A percentile compares a stretch with the other conserved stretches of the same genome.
Evolutionary conservation across 2,888 invertebrate species (phyloP).

Genomic region (Phrixothrix hirtus): DNA sequence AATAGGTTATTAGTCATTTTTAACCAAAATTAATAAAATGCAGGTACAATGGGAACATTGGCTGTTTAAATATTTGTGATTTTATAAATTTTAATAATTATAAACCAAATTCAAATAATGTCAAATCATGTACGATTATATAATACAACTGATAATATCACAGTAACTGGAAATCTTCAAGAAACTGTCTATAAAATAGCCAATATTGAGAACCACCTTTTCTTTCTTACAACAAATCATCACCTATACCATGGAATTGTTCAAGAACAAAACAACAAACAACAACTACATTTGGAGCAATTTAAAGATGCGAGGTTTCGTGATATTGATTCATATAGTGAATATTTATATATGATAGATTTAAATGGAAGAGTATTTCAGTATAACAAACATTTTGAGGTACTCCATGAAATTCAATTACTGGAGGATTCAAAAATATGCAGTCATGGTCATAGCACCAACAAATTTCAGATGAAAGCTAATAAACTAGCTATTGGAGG

Average conservation of each 20-base stretch:
- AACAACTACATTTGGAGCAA: constrained; percentile 57
- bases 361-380: constrained; percentile 65
- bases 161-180: constrained; percentile 44
- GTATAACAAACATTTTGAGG: constrained; percentile 60
- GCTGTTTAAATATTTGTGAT: background rate
- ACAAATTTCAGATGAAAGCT: constrained; percentile 65
- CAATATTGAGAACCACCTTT: constrained; percentile 56
- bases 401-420: constrained; percentile 64
- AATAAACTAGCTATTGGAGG: constrained; percentile 66
- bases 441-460: constrained; percentile 65
- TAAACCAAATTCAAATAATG: background rate
- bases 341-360: constrained; percentile 65
- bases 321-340: constrained; percentile 66
- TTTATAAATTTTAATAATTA: background rate
- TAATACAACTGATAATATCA: constrained; percentile 43
- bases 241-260: constrained; percentile 57
- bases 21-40: too few relatives aligned
- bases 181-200: constrained; percentile 55
- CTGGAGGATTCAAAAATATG: constrained; percentile 69
- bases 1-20: too few relatives aligned
- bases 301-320: constrained; percentile 61
- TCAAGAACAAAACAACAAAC: constrained; percentile 45
- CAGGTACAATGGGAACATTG: too few relatives aligned
- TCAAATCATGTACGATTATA: constrained; percentile 37
- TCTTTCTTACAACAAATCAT: constrained; percentile 54